Evolutionary conservation across 2,113 vertebrate species (phyloP).

Genomic region (Propithecus coquereli): DNA sequence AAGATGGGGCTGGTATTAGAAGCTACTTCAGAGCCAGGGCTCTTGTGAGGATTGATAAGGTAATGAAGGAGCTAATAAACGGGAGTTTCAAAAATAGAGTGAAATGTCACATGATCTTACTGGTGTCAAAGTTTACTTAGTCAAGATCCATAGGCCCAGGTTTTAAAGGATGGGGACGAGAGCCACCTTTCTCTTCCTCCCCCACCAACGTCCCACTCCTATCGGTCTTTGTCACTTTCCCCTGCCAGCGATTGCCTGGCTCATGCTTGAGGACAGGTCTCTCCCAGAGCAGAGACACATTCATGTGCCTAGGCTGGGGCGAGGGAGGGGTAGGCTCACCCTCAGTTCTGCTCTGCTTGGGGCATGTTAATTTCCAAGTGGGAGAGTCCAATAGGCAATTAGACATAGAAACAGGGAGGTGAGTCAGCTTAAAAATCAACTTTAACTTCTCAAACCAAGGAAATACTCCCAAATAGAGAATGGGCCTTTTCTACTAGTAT

Average conservation of each 20-base stretch:
- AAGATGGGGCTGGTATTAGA: conserved; percentile 10
- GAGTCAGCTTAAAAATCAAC: background rate
- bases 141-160: background rate
- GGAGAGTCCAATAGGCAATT: background rate
- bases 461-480: background rate
- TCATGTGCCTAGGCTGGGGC: background rate
- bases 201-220: background rate
- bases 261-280: background rate
- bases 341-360: background rate
- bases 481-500: background rate
- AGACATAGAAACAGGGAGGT: background rate
- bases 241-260: background rate
- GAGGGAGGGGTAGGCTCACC: background rate
- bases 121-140: background rate
- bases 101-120: background rate
- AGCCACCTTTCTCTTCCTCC: too few species aligned
- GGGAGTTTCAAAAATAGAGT: background rate
- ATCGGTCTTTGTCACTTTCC: background rate
- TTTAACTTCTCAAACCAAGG: background rate
- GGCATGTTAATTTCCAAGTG: background rate
- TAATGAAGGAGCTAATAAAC: background rate
- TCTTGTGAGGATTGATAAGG: background rate
- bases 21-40: background rate
- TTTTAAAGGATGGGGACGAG: background rate
- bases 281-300: background rate